These are phyloP conservation scores for Gallirallus australis DNA, from an alignment of 2,797 vertebrate genomes.

Conservation along the genomic window DNA sequence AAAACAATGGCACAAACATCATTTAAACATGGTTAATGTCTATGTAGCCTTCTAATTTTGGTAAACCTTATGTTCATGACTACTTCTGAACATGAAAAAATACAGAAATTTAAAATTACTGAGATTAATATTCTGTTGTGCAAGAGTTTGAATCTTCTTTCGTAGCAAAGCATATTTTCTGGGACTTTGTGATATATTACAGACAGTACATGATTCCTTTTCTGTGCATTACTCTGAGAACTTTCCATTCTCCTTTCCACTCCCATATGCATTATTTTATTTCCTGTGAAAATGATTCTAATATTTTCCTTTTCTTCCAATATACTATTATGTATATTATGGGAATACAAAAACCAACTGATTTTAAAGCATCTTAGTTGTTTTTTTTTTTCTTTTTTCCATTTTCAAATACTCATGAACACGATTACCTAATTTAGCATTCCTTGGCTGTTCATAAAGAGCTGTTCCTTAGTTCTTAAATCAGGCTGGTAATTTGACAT, in stretches of 20 bases:
- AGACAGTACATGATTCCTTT: not conserved
- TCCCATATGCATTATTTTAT: not conserved
- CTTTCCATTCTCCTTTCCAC: not conserved
- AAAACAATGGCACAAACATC: not conserved
- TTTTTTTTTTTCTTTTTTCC: not conserved
- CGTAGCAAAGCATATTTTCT: not conserved
- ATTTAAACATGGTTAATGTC: not conserved
- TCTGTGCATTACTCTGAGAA: not conserved
- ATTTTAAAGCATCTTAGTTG: not conserved
- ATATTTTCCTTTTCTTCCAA: constrained; percentile 5
- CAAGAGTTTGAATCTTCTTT: not conserved
- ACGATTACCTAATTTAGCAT: not conserved
- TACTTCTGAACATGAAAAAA: not conserved
- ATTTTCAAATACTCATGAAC: not conserved
- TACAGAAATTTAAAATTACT: not conserved
- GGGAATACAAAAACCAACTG: not conserved
- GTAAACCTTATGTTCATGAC: not conserved
- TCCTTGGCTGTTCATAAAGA: not conserved
- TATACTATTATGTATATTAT: not conserved
- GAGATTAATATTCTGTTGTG: not conserved
- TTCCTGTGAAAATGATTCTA: not conserved
- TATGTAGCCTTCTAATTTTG: not conserved
- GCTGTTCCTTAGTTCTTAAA: not conserved
- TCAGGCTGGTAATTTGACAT: not conserved
- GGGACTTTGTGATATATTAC: not conserved